Evolutionary conservation across 2,888 invertebrate genomes (phyloP).

Genomic region (Rotaria magnacalcarata): DNA sequence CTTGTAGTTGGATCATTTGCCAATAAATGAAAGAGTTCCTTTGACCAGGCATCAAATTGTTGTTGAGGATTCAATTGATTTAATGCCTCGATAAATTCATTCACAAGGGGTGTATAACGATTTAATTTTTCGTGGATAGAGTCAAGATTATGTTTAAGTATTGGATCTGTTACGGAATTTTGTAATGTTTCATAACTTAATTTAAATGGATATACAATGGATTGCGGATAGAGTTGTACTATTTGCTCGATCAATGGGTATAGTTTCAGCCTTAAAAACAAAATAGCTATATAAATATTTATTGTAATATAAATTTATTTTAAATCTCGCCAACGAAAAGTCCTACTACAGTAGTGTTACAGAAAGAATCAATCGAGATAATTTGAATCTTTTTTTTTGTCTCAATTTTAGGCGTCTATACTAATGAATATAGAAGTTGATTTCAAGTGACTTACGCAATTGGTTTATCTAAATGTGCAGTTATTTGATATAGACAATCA

Average conservation of each 20-base stretch:
- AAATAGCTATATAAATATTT: no score
- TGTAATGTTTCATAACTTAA: conserved; percentile 55
- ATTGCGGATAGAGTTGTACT: conserved; percentile 40
- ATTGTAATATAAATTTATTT: no score
- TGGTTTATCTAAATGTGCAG: conserved; percentile 60
- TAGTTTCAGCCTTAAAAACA: not conserved
- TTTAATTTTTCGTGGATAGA: conserved; percentile 48
- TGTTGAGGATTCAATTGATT: conserved; percentile 57
- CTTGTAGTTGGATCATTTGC: not conserved
- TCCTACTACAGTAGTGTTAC: no score
- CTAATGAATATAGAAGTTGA: no score
- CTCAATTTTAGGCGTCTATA: no score
- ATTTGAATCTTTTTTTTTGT: no score
- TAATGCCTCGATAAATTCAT: conserved; percentile 55
- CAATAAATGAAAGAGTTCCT: not conserved
- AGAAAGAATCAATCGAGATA: no score
- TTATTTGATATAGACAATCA: conserved; percentile 68
- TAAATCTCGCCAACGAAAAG: no score
- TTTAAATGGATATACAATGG: conserved; percentile 44
- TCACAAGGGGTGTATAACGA: conserved; percentile 48
- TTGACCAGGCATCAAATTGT: conserved; percentile 48
- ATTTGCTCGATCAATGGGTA: conserved; percentile 38
- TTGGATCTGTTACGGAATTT: conserved; percentile 50
- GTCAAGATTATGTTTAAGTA: conserved; percentile 51
- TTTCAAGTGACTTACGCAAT: conserved; percentile 44